Evolutionary conservation across 2,113 vertebrate species (phyloP), one percentile per base, ranked within the genome.

Genomic region (Ophiodon elongatus): DNA sequence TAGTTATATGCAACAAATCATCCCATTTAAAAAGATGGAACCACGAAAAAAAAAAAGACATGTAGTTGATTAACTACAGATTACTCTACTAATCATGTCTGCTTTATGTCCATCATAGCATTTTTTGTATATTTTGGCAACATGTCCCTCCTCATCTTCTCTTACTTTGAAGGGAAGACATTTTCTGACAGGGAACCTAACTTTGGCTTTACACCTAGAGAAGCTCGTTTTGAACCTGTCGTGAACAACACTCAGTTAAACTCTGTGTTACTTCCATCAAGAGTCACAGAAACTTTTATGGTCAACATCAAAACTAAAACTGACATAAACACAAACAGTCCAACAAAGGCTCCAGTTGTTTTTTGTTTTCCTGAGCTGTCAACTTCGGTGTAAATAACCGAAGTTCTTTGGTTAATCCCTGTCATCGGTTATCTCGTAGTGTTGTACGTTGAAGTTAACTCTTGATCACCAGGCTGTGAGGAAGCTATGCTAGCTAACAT

Each of bases 401-500:
- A 29, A 4, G 33, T n/a, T 47, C 21, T 27, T 45, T 11, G 47
- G 27, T 14, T 19, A 4, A 8, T 6, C 52, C 29, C 23, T 31
- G 47, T 29, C 2, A 59, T 11, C 1, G 8, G 14, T 59, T 47
- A 71, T 37, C 31, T 31, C 11, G 39, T 27, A 6, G 50, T 41
- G n/a, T 25, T 29, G 10, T 19, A 50, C 47, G 47, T 50, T 52
- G 21, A 50, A 21, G 47, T 50, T 21, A 57, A 59, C 3, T n/a
- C 27, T 71, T 6, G 33, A 63, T 59, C 37, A 19, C 29, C 1
- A 29, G n/a, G 56, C 14, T 35, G 23, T 5, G 21, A 31, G 8
- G 9, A 67, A 72, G 76, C 79, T 35, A 64, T 7, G 13, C 56
- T 67, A 60, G 92, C 89, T 90, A 82, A 77, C 64, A 45, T 65